phyloP scores from a whole-genome alignment of 23 tunicate genomes.

The Ciona savignyi region DNA sequence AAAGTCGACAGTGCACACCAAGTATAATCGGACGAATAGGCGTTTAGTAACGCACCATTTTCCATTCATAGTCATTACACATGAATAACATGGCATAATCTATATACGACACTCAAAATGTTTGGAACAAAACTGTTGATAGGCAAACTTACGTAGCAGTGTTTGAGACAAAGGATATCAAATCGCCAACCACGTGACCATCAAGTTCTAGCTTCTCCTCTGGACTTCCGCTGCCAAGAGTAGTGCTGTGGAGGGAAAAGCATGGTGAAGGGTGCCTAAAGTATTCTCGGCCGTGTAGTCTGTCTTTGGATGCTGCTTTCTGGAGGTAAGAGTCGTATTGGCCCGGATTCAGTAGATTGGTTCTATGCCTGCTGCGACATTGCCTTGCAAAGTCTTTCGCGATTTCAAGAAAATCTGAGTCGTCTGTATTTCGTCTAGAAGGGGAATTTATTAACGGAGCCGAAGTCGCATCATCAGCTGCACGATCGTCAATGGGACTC shows the following conservation, averaged over 20 bases:
- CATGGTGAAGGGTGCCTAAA: background rate
- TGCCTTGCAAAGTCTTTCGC: constrained; percentile 53
- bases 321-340: constrained; percentile 52
- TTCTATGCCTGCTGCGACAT: constrained; percentile 18
- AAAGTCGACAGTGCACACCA: too few species aligned
- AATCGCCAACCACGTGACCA: constrained; percentile 92
- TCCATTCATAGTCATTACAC: too few species aligned
- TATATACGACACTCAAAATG: too few species aligned
- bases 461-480: background rate
- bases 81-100: too few species aligned
- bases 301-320: constrained; percentile 29
- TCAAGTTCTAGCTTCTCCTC: constrained; percentile 28
- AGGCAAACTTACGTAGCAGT: constrained; percentile 52
- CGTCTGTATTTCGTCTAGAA: too few species aligned
- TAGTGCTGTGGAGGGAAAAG: constrained; percentile 27
- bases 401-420: constrained; percentile 38
- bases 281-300: constrained; percentile 5
- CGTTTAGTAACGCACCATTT: too few species aligned
- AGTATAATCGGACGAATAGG: too few species aligned
- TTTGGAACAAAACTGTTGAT: too few species aligned
- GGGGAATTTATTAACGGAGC: background rate
- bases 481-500: background rate
- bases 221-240: constrained; percentile 12
- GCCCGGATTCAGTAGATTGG: constrained; percentile 42
- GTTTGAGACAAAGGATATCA: constrained; percentile 55